Conservation (phyloP, 2,888 invertebrate genomes). For the Drosophila leonis region DNA sequence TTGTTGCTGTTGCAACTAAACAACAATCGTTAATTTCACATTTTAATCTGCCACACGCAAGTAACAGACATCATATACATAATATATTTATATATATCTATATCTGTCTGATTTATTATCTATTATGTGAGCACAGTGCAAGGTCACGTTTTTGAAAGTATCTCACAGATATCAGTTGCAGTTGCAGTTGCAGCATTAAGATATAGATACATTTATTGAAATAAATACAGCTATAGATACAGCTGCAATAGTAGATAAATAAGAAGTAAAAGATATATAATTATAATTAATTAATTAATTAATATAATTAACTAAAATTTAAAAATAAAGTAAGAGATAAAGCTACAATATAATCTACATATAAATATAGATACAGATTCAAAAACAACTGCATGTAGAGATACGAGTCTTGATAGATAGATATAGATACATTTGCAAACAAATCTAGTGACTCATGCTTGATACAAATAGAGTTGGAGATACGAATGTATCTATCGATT, state of each 20-base stretch:
- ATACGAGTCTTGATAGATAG: not conserved
- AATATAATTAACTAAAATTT: too few relatives aligned
- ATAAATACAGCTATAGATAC: not conserved
- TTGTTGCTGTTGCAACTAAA: slow-evolving; percentile 40
- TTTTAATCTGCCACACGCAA: slow-evolving; percentile 27
- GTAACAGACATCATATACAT: not conserved
- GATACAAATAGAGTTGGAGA: too few relatives aligned
- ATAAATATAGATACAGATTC: not conserved
- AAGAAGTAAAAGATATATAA: not conserved
- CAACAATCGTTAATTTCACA: slow-evolving; percentile 21
- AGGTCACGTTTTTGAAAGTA: slow-evolving; percentile 30
- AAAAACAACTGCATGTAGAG: not conserved
- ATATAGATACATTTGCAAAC: too few relatives aligned
- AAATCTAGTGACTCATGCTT: too few relatives aligned
- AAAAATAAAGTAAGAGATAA: too few relatives aligned
- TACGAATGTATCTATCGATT: too few relatives aligned
- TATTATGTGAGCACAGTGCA: slow-evolving; percentile 26
- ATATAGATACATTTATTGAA: not conserved
- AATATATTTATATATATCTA: not conserved
- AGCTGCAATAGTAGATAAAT: not conserved
- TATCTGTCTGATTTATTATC: slow-evolving; percentile 23
- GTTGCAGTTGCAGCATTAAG: not conserved
- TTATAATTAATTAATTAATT: too few relatives aligned
- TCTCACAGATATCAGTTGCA: slow-evolving; percentile 2
- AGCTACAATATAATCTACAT: not conserved